Evolutionary conservation across 2,888 invertebrate species (phyloP).

Genomic region (Scrobipalpa atriplicella): DNA sequence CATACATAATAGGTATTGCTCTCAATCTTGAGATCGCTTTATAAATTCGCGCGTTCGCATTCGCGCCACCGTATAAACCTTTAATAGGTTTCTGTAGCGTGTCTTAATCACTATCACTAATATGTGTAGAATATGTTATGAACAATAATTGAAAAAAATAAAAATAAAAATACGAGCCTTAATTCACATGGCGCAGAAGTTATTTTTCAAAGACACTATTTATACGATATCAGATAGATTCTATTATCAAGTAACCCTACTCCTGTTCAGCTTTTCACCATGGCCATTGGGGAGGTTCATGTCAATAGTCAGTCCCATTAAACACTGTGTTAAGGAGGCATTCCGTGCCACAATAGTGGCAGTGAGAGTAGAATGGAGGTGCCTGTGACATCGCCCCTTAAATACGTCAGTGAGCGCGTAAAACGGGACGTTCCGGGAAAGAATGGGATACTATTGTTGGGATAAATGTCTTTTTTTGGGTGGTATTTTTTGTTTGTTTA

Average conservation of each 20-base stretch:
- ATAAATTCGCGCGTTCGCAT: no score
- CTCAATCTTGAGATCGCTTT: no score
- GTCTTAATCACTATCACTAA: no score
- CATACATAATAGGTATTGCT: no score
- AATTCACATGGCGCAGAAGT: no score
- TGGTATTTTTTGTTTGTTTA: no score
- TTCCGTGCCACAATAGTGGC: slow-evolving; percentile 51
- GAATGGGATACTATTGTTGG: slow-evolving; percentile 10
- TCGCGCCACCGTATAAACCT: no score
- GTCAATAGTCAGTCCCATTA: slow-evolving; percentile 52
- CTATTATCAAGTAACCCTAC: slow-evolving; percentile 5
- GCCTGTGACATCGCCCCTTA: slow-evolving; percentile 13
- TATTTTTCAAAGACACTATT: background rate
- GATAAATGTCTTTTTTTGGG: background rate
- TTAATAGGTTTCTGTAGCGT: no score
- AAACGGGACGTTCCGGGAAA: slow-evolving; percentile 7
- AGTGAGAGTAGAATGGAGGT: slow-evolving; percentile 41
- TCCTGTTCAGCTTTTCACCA: slow-evolving; percentile 26
- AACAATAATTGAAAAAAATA: no score
- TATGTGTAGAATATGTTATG: no score
- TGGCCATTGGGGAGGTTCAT: slow-evolving; percentile 35
- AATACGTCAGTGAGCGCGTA: slow-evolving; percentile 18
- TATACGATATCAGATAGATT: no score
- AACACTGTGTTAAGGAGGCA: slow-evolving; percentile 36
- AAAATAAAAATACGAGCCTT: no score